Evolutionary conservation across 2,113 vertebrate genomes (phyloP).

Genomic region (Danionella cerebrum): DNA sequence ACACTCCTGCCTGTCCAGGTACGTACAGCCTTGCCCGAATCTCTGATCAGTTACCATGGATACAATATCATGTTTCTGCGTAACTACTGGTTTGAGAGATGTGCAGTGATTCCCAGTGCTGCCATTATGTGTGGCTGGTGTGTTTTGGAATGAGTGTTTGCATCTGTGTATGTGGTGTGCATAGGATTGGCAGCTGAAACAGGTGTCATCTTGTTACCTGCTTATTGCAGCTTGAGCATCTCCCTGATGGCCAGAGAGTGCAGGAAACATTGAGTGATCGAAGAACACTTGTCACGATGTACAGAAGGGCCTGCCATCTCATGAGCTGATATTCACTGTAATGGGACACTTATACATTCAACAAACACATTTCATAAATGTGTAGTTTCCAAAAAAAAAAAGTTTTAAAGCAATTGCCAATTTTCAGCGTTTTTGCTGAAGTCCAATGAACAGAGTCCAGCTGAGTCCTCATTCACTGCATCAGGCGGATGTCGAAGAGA

Average conservation of each 20-base stretch:
- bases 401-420: too few relatives aligned
- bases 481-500: too few relatives aligned
- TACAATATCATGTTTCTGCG: constrained; percentile 21
- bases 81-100: constrained; percentile 20
- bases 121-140: constrained; percentile 36
- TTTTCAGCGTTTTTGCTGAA: too few relatives aligned
- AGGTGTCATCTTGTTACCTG: constrained; percentile 30
- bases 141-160: background rate
- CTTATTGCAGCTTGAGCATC: background rate
- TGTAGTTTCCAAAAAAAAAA: too few relatives aligned
- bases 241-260: background rate
- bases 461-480: too few relatives aligned
- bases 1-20: constrained; percentile 9
- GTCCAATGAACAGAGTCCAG: too few relatives aligned
- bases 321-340: background rate
- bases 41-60: constrained; percentile 41
- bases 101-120: constrained; percentile 32
- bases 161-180: background rate
- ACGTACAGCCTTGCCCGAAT: constrained; percentile 28
- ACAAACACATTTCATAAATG: too few relatives aligned
- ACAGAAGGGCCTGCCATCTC: background rate
- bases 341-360: background rate
- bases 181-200: constrained; percentile 7
- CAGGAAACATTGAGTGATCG: background rate
- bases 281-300: background rate